These are phyloP conservation scores for Atopsyche davidsoni DNA, from an alignment of 1,140 invertebrate species.

Conservation along the genomic window DNA sequence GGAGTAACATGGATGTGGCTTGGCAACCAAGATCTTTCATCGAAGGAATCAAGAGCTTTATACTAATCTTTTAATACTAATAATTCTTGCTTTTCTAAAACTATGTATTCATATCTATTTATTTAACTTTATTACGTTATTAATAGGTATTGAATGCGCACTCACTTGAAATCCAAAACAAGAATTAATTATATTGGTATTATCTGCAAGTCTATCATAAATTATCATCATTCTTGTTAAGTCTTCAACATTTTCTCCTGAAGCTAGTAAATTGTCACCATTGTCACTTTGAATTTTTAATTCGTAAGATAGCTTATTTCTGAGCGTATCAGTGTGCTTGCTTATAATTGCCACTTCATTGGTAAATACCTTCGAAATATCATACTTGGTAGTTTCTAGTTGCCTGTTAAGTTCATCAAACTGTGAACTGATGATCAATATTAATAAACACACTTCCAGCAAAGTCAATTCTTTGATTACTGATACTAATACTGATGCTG, in stretches of 20 bases:
- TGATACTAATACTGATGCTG: too few species aligned
- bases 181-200: slow-evolving; percentile 11
- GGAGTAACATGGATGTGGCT: neutral
- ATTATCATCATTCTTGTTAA: slow-evolving; percentile 3
- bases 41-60: neutral
- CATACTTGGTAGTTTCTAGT: too few species aligned
- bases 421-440: too few species aligned
- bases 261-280: neutral
- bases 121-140: neutral
- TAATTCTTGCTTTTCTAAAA: neutral
- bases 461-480: too few species aligned
- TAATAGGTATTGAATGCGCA: neutral
- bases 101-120: neutral
- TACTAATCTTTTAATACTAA: neutral
- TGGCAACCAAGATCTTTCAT: neutral
- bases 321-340: neutral
- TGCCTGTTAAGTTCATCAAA: too few species aligned
- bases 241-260: neutral
- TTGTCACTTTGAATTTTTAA: neutral
- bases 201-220: slow-evolving; percentile 17
- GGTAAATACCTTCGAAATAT: too few species aligned
- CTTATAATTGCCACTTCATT: too few species aligned
- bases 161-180: slow-evolving; percentile 10
- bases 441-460: too few species aligned
- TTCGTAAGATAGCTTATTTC: neutral